Evolutionary conservation across 1,140 invertebrate genomes (phyloP), one percentile per base, ranked within the genome.

Genomic region (Musca vetustissima): DNA sequence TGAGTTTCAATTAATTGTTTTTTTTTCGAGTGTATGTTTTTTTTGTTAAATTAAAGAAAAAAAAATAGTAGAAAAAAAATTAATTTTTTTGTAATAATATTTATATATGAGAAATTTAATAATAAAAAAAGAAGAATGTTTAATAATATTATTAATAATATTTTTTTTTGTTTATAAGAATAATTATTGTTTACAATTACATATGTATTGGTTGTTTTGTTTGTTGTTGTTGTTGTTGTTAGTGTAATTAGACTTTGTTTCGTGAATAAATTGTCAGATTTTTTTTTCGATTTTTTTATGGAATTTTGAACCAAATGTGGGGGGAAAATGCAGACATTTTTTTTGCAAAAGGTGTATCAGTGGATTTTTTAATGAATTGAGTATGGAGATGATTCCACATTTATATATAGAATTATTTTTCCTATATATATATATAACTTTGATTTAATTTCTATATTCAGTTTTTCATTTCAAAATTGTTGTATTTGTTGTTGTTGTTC

Each of bases 1-100:
- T 55, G 68, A 50, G n/a, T n/a, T n/a, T n/a, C n/a, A 65, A 64
- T 68, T 74, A 65, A 71, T 74, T 25, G 15, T 32, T 71, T 69
- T 50, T 75, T 75, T 76, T 75, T 67, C 73, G 74, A 61, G 57
- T 61, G 57, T 61, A 52, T n/a, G 15, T 57, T 57, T 57, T 15
- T 57, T 25, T 28, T 28, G 22, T 57, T 55, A 4, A 19, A 52
- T 21, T 21, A 17, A 52, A 52, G 14, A 52, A 21, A 19, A 52
- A 52, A 19, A 52, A 52, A 52, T 19, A 52, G 1, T 21, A 52
- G 15, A n/a, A 4, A 49, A 49, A 49, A 49, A 49, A 32, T 32
- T 32, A 32, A 49, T 19, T 9, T 52, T 52, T 28, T 28, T 28
- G 3, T 8, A 28, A 1, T 52, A 52, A 52, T 19, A 52, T 9